Evolutionary conservation across 2,888 invertebrate species (phyloP).

Genomic region (Athrips mouffetella): DNA sequence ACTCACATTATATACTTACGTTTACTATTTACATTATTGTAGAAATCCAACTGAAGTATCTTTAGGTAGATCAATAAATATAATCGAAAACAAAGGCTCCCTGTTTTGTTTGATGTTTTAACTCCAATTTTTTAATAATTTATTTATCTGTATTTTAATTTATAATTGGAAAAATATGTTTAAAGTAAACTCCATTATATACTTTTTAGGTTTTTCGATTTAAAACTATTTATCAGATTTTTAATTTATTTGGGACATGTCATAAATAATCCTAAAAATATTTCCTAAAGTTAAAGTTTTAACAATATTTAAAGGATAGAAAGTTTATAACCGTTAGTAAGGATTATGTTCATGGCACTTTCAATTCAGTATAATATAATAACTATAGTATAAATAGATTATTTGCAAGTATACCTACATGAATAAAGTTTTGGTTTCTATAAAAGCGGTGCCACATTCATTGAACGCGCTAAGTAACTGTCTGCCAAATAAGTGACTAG

Average conservation of each 20-base stretch:
- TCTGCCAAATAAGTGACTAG: too few relatives aligned
- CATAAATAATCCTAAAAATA: conserved; percentile 28
- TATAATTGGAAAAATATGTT: too few relatives aligned
- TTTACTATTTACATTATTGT: not conserved
- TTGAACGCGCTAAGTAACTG: too few relatives aligned
- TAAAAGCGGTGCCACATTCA: too few relatives aligned
- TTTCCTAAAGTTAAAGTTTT: conserved; percentile 23
- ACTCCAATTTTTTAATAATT: conserved; percentile 33
- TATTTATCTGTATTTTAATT: conserved; percentile 19
- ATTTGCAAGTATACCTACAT: too few relatives aligned
- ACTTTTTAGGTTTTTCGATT: too few relatives aligned
- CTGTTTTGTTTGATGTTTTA: conserved; percentile 49
- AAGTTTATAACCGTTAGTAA: conserved; percentile 33
- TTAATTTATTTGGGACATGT: conserved; percentile 14
- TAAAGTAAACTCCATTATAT: too few relatives aligned
- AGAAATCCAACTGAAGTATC: conserved; percentile 24
- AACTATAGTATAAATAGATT: not conserved
- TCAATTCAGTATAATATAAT: conserved; percentile 25
- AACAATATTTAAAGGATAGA: conserved; percentile 30
- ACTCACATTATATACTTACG: conserved; percentile 19
- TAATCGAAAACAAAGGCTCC: conserved; percentile 49
- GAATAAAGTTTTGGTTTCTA: too few relatives aligned
- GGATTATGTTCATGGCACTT: conserved; percentile 35
- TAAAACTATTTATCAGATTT: not conserved
- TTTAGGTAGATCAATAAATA: conserved; percentile 43